Base-by-base conservation (phyloP, 2,888 invertebrate genomes). In the Brachyptera risi region DNA sequence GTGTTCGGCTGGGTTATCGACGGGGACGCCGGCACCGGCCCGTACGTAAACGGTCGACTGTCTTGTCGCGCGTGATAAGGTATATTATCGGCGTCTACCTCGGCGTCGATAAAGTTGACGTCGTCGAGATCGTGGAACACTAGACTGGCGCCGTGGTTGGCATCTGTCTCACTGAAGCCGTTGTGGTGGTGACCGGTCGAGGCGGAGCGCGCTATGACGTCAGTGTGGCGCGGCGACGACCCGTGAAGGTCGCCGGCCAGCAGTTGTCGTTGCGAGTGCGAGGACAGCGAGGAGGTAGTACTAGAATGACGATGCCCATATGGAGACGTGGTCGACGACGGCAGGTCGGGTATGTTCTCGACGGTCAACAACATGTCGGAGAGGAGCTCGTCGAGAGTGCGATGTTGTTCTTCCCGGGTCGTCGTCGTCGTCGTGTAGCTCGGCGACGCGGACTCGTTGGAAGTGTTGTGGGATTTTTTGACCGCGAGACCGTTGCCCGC, bases 1-100 rank as follows among this genome's bases (percentile, higher is more conserved):
- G 51, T 75, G 65, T 64, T 63, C 61, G 63, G 64, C 64, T 63
- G 64, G 58, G 59, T 65, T 54, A 72, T 71, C 38, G 74, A 58
- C 35, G 47, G 21, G 13, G 54, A 37, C n/a, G 76, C 63, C 85
- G 65, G 64, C 23, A 67, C 83, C 65, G 83, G 86, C 61, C 91
- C 91, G 83, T 94, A 94, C 61, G 90, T 90, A 78, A 93, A 93
- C 65, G 94, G 94, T 70, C 90, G 85, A 70, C 90, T 90, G 76
- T 92, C 90, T 69, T 90, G 86, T 71, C 93, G 83, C 72, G 93
- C 92, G 86, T 94, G 93, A 78, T 94, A 94, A 69, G 94, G 93
- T 74, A 92, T 91, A 74, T 85, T 83, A 66, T 80, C 80, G 67
- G 80, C 79, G 67, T 79, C 81, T 73, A 76, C 78, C 72, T 75